phyloP scores from a whole-genome alignment of 2,797 vertebrate species.

The Gymnodraco acuticeps region DNA sequence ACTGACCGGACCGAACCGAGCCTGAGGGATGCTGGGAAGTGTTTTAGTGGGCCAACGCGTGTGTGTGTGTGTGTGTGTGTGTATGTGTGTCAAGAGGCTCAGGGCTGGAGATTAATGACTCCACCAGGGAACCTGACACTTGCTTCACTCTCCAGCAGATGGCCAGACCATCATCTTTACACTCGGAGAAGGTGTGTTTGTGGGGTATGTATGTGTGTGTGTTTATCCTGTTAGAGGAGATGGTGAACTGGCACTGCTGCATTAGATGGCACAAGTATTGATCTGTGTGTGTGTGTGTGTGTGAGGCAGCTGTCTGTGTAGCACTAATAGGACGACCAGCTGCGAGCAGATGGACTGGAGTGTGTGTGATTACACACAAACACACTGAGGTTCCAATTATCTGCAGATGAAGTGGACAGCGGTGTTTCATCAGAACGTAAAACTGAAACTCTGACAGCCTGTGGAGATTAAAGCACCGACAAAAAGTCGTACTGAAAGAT shows the following conservation, averaged over 20 bases:
- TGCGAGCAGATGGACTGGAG: conserved; percentile 26
- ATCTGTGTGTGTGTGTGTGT: conserved; percentile 16
- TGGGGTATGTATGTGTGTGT: neutral
- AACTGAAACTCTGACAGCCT: neutral
- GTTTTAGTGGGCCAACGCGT: neutral
- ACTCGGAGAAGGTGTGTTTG: conserved; percentile 10
- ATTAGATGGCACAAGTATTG: conserved; percentile 13
- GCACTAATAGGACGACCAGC: conserved; percentile 15
- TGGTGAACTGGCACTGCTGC: neutral
- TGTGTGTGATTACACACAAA: conserved; percentile 15
- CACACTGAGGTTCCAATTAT: neutral
- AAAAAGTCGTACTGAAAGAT: neutral
- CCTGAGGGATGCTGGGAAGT: conserved; percentile 3
- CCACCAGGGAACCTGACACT: conserved; percentile 44
- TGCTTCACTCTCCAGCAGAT: conserved; percentile 56
- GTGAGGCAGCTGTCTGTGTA: conserved; percentile 6
- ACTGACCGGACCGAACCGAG: neutral
- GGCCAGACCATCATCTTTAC: conserved; percentile 45
- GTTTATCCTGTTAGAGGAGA: neutral
- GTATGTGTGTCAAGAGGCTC: conserved; percentile 26
- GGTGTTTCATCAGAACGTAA: neutral
- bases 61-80: conserved; percentile 9
- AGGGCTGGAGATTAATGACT: conserved; percentile 56
- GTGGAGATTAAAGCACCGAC: neutral
- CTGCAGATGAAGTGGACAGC: neutral